Evolutionary conservation across 2,113 vertebrate genomes (phyloP).

Genomic region (Engystomops pustulosus): DNA sequence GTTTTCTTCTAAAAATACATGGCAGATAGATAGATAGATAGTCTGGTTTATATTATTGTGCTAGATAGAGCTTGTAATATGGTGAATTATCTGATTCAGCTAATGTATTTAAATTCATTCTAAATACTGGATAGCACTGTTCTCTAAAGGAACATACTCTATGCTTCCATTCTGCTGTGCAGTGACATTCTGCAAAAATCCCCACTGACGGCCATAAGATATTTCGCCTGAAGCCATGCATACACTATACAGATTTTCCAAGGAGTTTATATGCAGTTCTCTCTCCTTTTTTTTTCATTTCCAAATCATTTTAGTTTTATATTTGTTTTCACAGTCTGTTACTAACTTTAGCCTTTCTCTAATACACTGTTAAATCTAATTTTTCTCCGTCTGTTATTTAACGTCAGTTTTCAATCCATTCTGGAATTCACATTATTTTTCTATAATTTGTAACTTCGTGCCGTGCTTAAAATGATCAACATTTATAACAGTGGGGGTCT

Average conservation of each 20-base stretch:
- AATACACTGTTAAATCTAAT: neutral
- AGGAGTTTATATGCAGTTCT: conserved; percentile 18
- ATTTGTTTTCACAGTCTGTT: neutral
- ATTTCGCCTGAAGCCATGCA: conserved; percentile 43
- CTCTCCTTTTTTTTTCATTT: neutral
- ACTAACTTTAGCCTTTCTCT: neutral
- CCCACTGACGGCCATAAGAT: conserved; percentile 28
- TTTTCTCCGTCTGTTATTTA: neutral
- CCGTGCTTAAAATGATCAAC: too few species aligned
- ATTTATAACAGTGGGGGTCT: too few species aligned
- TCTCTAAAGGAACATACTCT: conserved; percentile 25
- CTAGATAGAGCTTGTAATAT: neutral
- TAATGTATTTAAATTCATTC: conserved; percentile 32
- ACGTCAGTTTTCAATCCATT: neutral
- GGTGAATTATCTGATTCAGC: conserved; percentile 10
- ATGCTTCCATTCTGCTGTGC: conserved; percentile 44
- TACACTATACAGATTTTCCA: conserved; percentile 40
- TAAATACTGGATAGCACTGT: conserved; percentile 1
- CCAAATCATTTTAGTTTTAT: neutral
- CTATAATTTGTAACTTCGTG: neutral
- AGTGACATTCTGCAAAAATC: conserved; percentile 46
- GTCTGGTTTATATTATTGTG: neutral
- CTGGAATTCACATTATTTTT: neutral
- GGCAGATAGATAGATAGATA: neutral
- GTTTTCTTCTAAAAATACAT: neutral